Evolutionary conservation across 2,113 vertebrate species (phyloP), one percentile per base, ranked within the genome.

Genomic region (Oplegnathus fasciatus): DNA sequence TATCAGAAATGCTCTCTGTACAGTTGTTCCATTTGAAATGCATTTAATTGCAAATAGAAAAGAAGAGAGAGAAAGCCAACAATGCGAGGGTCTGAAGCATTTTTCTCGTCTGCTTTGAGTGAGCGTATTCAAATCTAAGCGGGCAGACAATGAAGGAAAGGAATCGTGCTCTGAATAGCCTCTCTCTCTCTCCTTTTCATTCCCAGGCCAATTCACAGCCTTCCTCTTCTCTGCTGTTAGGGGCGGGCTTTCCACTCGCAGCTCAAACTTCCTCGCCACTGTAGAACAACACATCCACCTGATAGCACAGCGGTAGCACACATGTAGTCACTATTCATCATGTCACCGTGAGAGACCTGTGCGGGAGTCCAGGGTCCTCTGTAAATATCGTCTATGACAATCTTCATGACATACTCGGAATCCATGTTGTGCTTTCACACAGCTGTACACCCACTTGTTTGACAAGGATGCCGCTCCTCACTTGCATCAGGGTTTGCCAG

Each of bases 41-140:
- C 95, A 96, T 96, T 96, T 96, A 96, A 96, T 95, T 96, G 95
- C 95, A 96, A 96, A 96, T 96, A 96, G 94, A 96, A 95, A 95
- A 94, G 94, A 93, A 86, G 90, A 90, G 92, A 92, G 91, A 92
- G 94, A 93, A 94, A 89, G 93, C 92, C 93, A 91, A 95, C 93
- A 95, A 94, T 94, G 93, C 89, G 44, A 86, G 87, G 81, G 92
- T 91, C 93, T 94, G 88, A 94, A 95, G 94, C 94, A 85, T 91
- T 95, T 94, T 93, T 88, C 95, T 95, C 91, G 91, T 94, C 92
- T 88, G 93, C 92, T 92, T 92, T 89, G 90, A 95, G 93, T 87
- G 93, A 91, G 90, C 86, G 89, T 93, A 95, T 96, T 95, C 94
- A 96, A 94, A 96, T 95, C 90, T 83, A 80, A 94, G 92, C 89